phyloP scores from a whole-genome alignment of 2,888 invertebrate species.

The Drosophila neotestacea region DNA sequence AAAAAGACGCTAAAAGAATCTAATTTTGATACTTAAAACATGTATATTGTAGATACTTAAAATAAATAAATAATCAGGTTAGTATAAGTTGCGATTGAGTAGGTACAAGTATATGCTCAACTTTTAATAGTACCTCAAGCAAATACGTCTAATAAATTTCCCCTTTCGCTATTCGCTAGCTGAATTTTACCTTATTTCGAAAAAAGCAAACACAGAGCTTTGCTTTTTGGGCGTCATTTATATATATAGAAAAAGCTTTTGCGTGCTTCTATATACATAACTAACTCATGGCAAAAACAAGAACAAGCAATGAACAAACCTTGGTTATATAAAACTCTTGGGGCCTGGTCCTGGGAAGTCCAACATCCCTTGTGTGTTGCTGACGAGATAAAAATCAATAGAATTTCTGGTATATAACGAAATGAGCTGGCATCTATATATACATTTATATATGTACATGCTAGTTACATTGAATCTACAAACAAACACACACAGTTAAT shows the following conservation, averaged over 20 bases:
- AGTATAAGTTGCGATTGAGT: too few species aligned
- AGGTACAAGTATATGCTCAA: not conserved
- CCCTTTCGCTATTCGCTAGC: not conserved
- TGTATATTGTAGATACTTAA: too few species aligned
- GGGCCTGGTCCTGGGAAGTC: constrained; percentile 48
- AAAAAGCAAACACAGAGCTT: constrained; percentile 66
- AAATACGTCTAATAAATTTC: constrained; percentile 12
- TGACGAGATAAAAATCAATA: constrained; percentile 79
- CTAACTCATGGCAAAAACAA: constrained; percentile 8
- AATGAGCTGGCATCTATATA: constrained; percentile 40
- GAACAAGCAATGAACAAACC: constrained; percentile 17
- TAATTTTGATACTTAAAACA: too few species aligned
- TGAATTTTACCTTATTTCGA: constrained; percentile 51
- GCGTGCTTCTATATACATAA: constrained; percentile 19
- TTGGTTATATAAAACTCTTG: constrained; percentile 46
- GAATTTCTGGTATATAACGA: constrained; percentile 33
- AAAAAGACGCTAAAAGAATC: not conserved
- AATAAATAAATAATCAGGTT: too few species aligned
- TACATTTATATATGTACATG: constrained; percentile 25
- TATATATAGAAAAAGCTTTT: constrained; percentile 62
- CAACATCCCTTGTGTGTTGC: constrained; percentile 70
- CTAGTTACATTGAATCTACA: constrained; percentile 47
- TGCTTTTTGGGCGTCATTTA: constrained; percentile 67
- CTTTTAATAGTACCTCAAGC: not conserved
- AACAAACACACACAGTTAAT: constrained; percentile 63